phyloP scores from a whole-genome alignment of 2,797 vertebrate genomes.

The Cossypha heuglini region DNA sequence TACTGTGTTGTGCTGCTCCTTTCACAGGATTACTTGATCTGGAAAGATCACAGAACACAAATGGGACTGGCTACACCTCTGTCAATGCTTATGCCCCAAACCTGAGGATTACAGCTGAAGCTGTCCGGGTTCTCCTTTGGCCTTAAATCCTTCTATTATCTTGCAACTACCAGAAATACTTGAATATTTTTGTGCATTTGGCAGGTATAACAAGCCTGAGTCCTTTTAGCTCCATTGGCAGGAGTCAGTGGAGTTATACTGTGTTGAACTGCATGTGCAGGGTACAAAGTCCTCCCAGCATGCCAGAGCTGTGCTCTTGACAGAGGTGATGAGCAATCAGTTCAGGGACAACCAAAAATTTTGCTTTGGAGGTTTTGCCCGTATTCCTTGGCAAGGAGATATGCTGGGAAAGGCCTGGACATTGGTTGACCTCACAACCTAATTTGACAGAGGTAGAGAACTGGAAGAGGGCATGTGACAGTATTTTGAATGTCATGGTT shows the following conservation, averaged over 20 bases:
- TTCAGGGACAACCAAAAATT: not conserved
- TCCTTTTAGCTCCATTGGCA: not conserved
- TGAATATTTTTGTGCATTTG: not conserved
- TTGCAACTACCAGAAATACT: not conserved
- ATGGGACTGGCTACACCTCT: not conserved
- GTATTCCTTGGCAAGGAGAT: not conserved
- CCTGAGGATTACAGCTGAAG: not conserved
- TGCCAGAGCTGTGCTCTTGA: not conserved
- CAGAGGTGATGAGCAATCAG: not conserved
- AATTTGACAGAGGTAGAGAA: not conserved
- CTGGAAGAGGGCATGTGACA: not conserved
- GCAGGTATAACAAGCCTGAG: not conserved
- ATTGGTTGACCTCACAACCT: not conserved
- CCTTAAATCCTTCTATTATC: not conserved
- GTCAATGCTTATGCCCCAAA: not conserved
- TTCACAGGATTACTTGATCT: not conserved
- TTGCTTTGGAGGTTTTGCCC: not conserved
- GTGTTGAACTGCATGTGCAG: not conserved
- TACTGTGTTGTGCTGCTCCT: accelerated
- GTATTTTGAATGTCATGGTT: not conserved
- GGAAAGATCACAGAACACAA: not conserved
- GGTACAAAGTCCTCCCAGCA: not conserved
- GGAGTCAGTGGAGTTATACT: not conserved
- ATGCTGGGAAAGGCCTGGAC: not conserved
- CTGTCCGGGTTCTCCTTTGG: not conserved